Evolutionary conservation across 2,113 vertebrate genomes (phyloP).

Genomic region (Saguinus midas): DNA sequence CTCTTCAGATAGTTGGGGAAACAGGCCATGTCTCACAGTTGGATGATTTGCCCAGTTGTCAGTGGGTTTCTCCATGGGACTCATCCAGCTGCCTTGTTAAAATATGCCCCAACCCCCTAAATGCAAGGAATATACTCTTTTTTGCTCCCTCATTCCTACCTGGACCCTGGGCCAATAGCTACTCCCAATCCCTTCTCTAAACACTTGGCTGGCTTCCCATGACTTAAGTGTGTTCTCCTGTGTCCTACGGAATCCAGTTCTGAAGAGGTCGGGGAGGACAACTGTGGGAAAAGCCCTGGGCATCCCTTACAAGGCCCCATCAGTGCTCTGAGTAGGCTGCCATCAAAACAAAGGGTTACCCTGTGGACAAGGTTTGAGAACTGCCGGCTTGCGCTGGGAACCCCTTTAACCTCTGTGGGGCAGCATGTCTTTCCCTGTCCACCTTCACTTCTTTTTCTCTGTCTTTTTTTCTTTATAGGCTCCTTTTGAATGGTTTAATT

Average conservation of each 20-base stretch:
- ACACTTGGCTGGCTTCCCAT: not conserved
- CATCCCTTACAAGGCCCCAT: not conserved
- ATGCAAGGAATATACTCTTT: not conserved
- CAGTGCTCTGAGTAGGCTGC: not conserved
- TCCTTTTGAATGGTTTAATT: not conserved
- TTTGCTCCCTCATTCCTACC: accelerated
- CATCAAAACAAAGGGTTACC: not conserved
- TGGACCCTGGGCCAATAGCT: not conserved
- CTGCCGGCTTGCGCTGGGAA: not conserved
- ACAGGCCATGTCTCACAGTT: not conserved
- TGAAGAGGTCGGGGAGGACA: not conserved
- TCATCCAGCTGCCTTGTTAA: not conserved
- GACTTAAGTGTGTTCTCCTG: not conserved
- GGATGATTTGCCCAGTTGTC: not conserved
- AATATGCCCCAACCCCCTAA: not conserved
- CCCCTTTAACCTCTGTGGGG: not conserved
- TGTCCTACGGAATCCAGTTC: not conserved
- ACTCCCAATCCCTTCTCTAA: not conserved
- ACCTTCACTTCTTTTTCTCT: not conserved
- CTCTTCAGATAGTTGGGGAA: not conserved
- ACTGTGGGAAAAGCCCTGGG: not conserved
- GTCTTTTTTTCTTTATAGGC: too few relatives aligned
- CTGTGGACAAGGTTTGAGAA: not conserved
- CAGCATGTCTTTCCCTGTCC: not conserved
- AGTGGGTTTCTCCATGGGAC: not conserved